These are phyloP conservation scores for Lasioglossum lativentre DNA, from an alignment of 2,888 invertebrate species.

Conservation along the genomic window DNA sequence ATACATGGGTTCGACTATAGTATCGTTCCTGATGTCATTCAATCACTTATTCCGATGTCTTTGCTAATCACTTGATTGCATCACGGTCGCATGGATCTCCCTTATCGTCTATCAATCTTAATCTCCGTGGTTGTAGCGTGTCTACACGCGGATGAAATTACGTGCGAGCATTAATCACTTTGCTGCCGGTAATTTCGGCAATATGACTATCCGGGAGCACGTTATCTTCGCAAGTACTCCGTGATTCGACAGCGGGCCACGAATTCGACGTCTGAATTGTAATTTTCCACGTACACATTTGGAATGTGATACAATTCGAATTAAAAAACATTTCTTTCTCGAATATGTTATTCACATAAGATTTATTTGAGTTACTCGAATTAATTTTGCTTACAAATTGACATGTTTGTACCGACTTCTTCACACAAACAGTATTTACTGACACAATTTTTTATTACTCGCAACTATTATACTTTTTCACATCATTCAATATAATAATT, in stretches of 20 bases:
- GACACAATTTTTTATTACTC: too few species aligned
- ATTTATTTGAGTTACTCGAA: neutral
- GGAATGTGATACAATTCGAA: neutral
- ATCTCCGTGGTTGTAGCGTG: constrained; percentile 55
- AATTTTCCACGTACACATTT: neutral
- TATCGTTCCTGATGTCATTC: constrained; percentile 7
- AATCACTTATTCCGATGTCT: constrained; percentile 26
- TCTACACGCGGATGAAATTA: constrained; percentile 66
- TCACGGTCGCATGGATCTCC: constrained; percentile 24
- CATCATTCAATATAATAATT: too few species aligned
- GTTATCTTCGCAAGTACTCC: constrained; percentile 15
- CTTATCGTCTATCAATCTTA: constrained; percentile 68
- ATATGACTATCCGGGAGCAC: constrained; percentile 50
- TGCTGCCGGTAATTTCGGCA: constrained; percentile 61
- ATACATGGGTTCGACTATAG: neutral
- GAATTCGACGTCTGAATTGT: neutral
- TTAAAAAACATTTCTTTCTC: neutral
- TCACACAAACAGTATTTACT: too few species aligned
- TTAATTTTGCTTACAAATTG: too few species aligned
- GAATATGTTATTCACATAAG: neutral
- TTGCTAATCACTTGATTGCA: constrained; percentile 40
- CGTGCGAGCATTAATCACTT: constrained; percentile 67
- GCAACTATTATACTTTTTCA: too few species aligned
- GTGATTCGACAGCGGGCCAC: neutral
- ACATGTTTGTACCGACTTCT: too few species aligned